Percentiles rank a stretch among this genome's conserved stretches.
phyloP scores from a whole-genome alignment of 2,797 vertebrate genomes.

The Protosalanx chinensis region DNA sequence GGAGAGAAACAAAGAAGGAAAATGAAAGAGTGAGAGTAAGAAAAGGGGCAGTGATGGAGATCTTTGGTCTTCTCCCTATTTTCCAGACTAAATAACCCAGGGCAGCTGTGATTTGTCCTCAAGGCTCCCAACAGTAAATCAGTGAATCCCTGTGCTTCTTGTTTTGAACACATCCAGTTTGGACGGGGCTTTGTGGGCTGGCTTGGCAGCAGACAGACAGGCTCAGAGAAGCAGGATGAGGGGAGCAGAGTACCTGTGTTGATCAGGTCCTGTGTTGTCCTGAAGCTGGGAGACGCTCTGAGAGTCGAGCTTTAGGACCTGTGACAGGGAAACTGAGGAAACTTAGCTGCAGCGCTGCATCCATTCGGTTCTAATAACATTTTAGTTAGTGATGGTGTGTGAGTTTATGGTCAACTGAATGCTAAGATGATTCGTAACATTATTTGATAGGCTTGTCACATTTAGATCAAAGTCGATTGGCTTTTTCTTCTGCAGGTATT shows the following conservation, averaged over 20 bases:
- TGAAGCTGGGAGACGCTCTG: conserved; percentile 41
- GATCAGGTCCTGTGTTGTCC: conserved; percentile 60
- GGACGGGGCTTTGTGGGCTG: conserved; percentile 33
- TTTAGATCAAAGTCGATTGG: not conserved
- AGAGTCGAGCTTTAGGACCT: conserved; percentile 49
- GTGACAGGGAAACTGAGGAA: conserved; percentile 54
- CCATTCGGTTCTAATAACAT: too few relatives aligned
- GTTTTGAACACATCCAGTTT: conserved; percentile 37
- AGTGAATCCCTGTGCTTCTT: conserved; percentile 28
- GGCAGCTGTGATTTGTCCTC: conserved; percentile 4
- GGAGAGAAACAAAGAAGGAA: not conserved
- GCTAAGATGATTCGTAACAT: not conserved
- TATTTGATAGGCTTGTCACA: too few relatives aligned
- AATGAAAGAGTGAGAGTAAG: conserved; percentile 2
- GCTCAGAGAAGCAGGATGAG: conserved; percentile 11
- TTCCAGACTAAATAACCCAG: not conserved
- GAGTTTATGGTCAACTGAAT: not conserved
- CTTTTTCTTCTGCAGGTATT: conserved; percentile 74
- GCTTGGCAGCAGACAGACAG: conserved; percentile 27
- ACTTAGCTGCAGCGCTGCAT: too few relatives aligned
- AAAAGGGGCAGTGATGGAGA: not conserved
- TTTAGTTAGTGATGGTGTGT: not conserved
- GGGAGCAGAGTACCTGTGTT: conserved; percentile 51
- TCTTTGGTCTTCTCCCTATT: not conserved
- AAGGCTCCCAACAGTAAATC: conserved; percentile 37